Conservation (phyloP, 2,113 vertebrate genomes). For the Pterocles burchelli region DNA sequence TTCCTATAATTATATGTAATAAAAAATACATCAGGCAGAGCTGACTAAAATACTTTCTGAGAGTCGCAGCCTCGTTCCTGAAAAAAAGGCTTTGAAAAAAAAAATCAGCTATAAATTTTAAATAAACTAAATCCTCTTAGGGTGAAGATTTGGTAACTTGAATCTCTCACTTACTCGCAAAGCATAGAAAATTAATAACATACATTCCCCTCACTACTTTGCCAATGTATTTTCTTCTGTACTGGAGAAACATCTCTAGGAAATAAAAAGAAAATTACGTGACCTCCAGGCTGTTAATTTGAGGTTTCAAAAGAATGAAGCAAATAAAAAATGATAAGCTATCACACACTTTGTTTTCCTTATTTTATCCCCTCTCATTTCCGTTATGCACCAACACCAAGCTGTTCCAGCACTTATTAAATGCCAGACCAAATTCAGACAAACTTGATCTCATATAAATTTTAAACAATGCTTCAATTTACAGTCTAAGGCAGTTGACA, state of each 20-base stretch:
- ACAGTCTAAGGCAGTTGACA: not conserved
- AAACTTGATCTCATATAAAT: not conserved
- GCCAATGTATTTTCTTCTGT: not conserved
- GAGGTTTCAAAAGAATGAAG: not conserved
- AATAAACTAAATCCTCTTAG: not conserved
- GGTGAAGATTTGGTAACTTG: not conserved
- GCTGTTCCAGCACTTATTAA: not conserved
- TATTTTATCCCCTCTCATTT: not conserved
- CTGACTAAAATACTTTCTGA: not conserved
- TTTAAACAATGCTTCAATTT: not conserved
- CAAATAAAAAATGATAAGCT: not conserved
- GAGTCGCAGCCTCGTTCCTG: not conserved
- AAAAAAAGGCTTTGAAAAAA: not conserved
- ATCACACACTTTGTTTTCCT: not conserved
- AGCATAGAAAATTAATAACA: not conserved
- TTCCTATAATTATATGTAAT: not conserved
- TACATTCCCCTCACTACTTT: not conserved
- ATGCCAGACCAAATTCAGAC: not conserved
- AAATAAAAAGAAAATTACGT: not conserved
- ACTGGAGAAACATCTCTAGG: not conserved
- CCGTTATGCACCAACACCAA: not conserved
- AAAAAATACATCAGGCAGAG: not conserved
- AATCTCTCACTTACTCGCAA: not conserved
- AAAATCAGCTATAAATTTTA: not conserved
- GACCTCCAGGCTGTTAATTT: not conserved